Evolutionary conservation across 2,797 vertebrate species (phyloP), one percentile per base, ranked within the genome.

Genomic region (Tragopan temminckii): DNA sequence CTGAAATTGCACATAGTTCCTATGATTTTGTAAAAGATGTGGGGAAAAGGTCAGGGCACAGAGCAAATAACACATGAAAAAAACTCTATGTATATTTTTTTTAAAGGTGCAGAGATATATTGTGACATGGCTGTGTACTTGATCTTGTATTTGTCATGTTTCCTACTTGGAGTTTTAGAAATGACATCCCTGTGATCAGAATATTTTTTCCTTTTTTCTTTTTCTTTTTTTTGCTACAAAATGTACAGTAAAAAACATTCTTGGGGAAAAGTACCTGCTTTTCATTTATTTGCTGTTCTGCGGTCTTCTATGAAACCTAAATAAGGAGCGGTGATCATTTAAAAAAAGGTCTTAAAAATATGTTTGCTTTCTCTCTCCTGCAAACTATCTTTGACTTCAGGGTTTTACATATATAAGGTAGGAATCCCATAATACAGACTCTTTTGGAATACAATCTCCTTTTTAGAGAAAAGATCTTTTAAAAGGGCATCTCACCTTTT

Each of bases 151-250:
- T 96, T 58, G 96, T 98, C 97, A 97, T 91, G 97, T 98, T 98
- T 98, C 98, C 98, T 98, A 98, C 97, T 96, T 96, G 96, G 97
- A 97, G 97, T 98, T 98, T 98, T 98, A 98, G 97, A 98, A 98
- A 96, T 95, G 38, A 89, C 95, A 97, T 98, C 97, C 97, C 96
- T 98, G 98, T 99, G 98, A 98, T 98, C 96, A 98, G 97, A 98
- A 97, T 96, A 98, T 97, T 95, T 96, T 96, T 98, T 98, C n/a
- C 35, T 76, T 95, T 88, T 7, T 58, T 88, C 87, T 92, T 12
- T 85, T 82, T 81, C 5, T 36, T 46, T 93, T 71, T 89, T 95
- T 97, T 95, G 42, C 92, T 94, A 97, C 85, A 97, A 97, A 97
- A 92, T 96, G 96, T 98, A 97, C 94, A 97, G 97, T 97, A 97